Conservation (phyloP, 2,797 vertebrate genomes). For the Liasis olivaceus region DNA sequence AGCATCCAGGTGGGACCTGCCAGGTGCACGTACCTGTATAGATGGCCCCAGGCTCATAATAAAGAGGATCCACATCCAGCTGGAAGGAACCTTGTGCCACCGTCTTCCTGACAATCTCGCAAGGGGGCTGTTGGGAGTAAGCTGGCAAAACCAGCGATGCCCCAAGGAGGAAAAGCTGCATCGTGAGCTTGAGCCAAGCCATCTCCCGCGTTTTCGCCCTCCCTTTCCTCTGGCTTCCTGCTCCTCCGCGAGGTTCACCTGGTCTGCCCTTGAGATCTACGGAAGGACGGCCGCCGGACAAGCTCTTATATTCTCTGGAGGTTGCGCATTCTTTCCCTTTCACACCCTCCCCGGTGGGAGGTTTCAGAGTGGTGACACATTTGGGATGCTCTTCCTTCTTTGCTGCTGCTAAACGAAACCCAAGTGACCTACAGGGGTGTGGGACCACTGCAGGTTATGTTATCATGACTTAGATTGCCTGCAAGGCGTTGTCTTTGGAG, state of each 20-base stretch:
- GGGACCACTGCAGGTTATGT: neutral
- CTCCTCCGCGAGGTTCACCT: neutral
- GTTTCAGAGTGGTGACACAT: slow-evolving; percentile 30
- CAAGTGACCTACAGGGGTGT: neutral
- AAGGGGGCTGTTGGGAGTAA: neutral
- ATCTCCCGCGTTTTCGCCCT: neutral
- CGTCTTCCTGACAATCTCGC: fast-evolving
- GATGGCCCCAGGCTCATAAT: neutral
- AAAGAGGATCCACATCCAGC: fast-evolving
- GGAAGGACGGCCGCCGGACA: neutral
- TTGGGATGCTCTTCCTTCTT: slow-evolving; percentile 31
- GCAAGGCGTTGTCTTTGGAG: neutral
- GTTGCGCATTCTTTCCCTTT: slow-evolving; percentile 57
- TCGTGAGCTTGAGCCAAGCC: slow-evolving; percentile 36
- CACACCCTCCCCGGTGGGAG: slow-evolving; percentile 28
- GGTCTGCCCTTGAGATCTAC: slow-evolving; percentile 7
- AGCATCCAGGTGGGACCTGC: neutral
- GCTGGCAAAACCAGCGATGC: neutral
- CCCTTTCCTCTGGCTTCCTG: neutral
- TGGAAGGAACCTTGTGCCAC: neutral
- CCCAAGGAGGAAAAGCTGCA: slow-evolving; percentile 35
- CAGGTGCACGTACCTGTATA: slow-evolving; percentile 60
- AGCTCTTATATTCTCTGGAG: slow-evolving; percentile 53
- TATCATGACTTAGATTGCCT: neutral
- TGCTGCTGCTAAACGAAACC: slow-evolving; percentile 24